phyloP scores from a whole-genome alignment of 1,140 invertebrate species.

The Andricus grossulariae region DNA sequence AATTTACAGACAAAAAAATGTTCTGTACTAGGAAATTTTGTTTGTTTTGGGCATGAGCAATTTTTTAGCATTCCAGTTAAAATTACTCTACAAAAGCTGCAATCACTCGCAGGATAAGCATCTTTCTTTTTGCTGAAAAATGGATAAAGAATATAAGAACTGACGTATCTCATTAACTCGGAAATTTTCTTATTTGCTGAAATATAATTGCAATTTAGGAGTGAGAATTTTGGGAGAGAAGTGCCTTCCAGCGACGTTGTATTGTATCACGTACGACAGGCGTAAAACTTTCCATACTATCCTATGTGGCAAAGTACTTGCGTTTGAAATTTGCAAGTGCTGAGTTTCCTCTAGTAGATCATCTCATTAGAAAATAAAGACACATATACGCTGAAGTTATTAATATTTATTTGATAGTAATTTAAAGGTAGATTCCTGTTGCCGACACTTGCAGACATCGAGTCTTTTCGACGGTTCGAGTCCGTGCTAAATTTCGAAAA shows the following conservation, averaged over 20 bases:
- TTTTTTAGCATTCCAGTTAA: constrained; percentile 19
- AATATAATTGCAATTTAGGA: neutral
- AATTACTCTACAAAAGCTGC: neutral
- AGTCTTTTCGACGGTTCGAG: no score
- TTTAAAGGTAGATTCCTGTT: no score
- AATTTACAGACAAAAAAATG: neutral
- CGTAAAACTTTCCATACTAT: constrained; percentile 6
- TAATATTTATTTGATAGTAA: no score
- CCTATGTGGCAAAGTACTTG: neutral
- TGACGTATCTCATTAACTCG: neutral
- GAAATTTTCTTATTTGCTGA: neutral
- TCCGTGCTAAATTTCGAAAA: no score
- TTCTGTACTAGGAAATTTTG: no score
- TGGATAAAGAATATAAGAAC: neutral
- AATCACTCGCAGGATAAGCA: no score
- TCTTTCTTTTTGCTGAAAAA: no score
- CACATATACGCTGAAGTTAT: no score
- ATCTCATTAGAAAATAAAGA: neutral
- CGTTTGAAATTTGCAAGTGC: constrained; percentile 3
- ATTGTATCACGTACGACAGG: neutral
- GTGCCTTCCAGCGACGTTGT: constrained; percentile 1
- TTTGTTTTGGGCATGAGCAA: neutral
- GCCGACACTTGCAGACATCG: no score
- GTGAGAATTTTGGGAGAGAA: neutral
- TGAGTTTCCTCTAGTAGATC: neutral